phyloP scores from a whole-genome alignment of 2,888 invertebrate species.

The Ichneumoninae sp. region DNA sequence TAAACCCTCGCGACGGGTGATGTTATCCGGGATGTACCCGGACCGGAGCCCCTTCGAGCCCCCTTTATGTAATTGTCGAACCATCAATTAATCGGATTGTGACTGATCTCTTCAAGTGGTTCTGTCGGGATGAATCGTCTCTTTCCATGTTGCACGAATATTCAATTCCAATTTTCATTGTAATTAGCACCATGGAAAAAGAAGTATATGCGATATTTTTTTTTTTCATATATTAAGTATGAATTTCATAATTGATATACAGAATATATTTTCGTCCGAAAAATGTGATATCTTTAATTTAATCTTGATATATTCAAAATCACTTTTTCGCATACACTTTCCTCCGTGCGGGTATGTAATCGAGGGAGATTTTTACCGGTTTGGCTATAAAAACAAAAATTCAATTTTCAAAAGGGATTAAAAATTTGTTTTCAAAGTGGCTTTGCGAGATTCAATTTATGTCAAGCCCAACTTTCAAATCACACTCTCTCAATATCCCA shows the following conservation, averaged over 20 bases:
- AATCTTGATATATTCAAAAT: no score
- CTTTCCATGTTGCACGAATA: neutral
- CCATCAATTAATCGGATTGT: slow-evolving; percentile 43
- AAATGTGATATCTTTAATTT: no score
- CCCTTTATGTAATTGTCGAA: slow-evolving; percentile 49
- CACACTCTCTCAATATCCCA: neutral
- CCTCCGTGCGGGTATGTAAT: no score
- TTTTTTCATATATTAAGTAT: no score
- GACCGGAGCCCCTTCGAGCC: neutral
- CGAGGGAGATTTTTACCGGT: no score
- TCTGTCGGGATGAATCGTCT: slow-evolving; percentile 3
- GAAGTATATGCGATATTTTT: neutral
- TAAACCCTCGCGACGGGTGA: slow-evolving; percentile 28
- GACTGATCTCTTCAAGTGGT: slow-evolving; percentile 30
- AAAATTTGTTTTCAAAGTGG: neutral
- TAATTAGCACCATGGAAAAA: neutral
- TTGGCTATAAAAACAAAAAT: neutral
- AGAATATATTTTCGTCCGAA: no score
- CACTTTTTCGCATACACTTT: no score
- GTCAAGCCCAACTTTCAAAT: no score
- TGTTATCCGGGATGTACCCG: slow-evolving; percentile 8
- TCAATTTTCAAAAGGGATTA: neutral
- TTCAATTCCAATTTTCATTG: neutral
- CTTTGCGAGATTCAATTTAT: no score
- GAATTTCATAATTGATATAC: no score